A percentile compares a stretch with the other conserved stretches of the same genome.
These are phyloP conservation scores for Epinephelus malabaricus DNA, from an alignment of 2,797 vertebrate genomes.

Conservation along the genomic window DNA sequence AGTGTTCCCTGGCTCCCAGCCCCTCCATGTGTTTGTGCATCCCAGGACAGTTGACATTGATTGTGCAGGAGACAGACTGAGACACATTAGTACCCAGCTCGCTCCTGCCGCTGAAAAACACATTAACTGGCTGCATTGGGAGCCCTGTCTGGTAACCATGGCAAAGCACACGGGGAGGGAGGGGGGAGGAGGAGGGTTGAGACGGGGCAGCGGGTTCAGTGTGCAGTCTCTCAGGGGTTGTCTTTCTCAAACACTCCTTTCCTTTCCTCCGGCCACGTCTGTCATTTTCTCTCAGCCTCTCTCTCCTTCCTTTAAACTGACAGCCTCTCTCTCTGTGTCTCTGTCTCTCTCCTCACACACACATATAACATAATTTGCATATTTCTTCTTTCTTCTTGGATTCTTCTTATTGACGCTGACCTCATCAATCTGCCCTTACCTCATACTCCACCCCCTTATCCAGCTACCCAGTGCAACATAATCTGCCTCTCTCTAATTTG, in stretches of 20 bases:
- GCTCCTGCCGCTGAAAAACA: conserved; percentile 83
- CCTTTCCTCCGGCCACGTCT: conserved; percentile 76
- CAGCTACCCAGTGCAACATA: conserved; percentile 48
- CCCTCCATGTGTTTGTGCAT: conserved; percentile 75
- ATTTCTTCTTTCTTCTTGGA: conserved; percentile 56
- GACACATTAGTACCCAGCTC: conserved; percentile 83
- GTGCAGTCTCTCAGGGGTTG: conserved; percentile 75
- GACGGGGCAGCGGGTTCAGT: conserved; percentile 81
- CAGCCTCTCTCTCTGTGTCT: conserved; percentile 32
- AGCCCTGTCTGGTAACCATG: conserved; percentile 87
- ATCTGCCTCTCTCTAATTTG: conserved; percentile 55
- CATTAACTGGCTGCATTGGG: conserved; percentile 86
- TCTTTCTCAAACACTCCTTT: conserved; percentile 75
- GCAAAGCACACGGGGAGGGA: conserved; percentile 77
- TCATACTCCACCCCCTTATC: conserved; percentile 54
- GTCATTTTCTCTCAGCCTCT: conserved; percentile 65
- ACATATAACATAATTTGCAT: conserved; percentile 67
- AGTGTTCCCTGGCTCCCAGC: conserved; percentile 66
- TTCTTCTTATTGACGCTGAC: conserved; percentile 63
- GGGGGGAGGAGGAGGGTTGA: conserved; percentile 61
- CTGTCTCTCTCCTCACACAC: conserved; percentile 20
- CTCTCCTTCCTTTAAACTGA: conserved; percentile 60
- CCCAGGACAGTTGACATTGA: conserved; percentile 84
- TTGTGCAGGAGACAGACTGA: conserved; percentile 83
- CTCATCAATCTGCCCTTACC: conserved; percentile 62